Evolutionary conservation across 2,888 invertebrate genomes (phyloP).

Genomic region (Dichetophora obliterata): DNA sequence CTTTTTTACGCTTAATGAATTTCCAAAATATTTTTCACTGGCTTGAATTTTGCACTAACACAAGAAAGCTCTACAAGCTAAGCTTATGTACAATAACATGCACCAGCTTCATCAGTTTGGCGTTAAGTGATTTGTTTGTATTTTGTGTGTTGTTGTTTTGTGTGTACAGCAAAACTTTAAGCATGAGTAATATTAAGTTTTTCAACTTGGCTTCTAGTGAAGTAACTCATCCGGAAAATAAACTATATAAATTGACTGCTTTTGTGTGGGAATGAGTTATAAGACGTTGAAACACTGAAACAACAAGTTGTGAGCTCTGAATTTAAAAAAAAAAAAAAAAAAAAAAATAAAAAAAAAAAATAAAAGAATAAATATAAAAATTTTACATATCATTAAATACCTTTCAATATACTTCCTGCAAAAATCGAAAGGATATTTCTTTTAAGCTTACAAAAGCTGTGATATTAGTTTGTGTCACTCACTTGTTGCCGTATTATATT

Average conservation of each 20-base stretch:
- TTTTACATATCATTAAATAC: background rate
- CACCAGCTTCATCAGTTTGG: too few species aligned
- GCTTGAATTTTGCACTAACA: too few species aligned
- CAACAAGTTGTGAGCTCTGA: constrained; percentile 11
- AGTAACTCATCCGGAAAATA: constrained; percentile 66
- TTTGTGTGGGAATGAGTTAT: constrained; percentile 62
- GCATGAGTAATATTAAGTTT: constrained; percentile 12
- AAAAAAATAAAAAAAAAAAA: background rate
- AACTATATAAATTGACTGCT: constrained; percentile 65
- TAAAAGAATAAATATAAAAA: background rate
- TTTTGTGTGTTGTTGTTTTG: background rate
- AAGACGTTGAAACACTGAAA: constrained; percentile 42
- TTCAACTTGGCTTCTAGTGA: constrained; percentile 46
- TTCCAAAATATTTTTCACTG: too few species aligned
- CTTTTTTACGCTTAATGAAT: too few species aligned
- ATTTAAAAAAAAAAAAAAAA: background rate
- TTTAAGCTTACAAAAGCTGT: background rate
- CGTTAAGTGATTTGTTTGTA: background rate
- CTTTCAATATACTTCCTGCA: background rate
- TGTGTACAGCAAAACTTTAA: constrained; percentile 12
- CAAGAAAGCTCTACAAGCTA: too few species aligned
- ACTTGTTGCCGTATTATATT: too few species aligned
- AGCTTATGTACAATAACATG: too few species aligned
- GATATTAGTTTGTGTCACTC: background rate
- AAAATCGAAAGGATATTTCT: background rate